These are phyloP conservation scores for Smutsia temminckii DNA, from an alignment of 2,797 vertebrate genomes.

Conservation along the genomic window DNA sequence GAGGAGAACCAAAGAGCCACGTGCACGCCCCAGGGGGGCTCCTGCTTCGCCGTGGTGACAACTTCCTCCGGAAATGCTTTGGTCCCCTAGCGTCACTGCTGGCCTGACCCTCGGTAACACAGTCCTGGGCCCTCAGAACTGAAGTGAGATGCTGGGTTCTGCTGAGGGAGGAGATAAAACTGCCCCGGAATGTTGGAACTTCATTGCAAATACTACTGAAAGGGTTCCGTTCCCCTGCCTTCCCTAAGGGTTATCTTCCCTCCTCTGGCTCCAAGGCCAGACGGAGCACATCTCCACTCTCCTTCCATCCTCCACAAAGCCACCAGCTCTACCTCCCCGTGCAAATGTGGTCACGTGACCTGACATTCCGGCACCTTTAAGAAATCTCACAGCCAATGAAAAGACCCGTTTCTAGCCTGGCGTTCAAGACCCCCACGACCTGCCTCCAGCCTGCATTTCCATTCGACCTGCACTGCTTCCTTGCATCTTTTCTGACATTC, in stretches of 20 bases:
- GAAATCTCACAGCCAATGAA: not conserved
- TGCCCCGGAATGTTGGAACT: not conserved
- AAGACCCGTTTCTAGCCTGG: not conserved
- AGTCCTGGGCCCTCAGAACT: not conserved
- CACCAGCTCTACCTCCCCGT: not conserved
- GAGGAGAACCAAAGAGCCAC: rapidly evolving
- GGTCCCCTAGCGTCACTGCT: not conserved
- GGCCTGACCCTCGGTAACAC: not conserved
- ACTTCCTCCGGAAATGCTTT: not conserved
- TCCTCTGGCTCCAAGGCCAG: not conserved
- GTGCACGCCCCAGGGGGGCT: rapidly evolving
- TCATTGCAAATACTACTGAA: not conserved
- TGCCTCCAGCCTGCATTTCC: not conserved
- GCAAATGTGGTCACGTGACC: not conserved
- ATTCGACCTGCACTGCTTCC: not conserved
- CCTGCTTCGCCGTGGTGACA: not conserved
- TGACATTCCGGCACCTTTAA: not conserved
- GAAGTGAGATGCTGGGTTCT: not conserved
- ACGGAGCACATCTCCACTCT: not conserved
- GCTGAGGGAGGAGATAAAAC: not conserved
- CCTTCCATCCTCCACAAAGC: not conserved
- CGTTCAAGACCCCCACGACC: not conserved
- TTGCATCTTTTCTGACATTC: not conserved
- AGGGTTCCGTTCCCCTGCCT: not conserved
- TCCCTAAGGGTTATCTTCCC: not conserved